Evolutionary conservation across 1,140 invertebrate species (phyloP).

Genomic region (Chionoecetes opilio): DNA sequence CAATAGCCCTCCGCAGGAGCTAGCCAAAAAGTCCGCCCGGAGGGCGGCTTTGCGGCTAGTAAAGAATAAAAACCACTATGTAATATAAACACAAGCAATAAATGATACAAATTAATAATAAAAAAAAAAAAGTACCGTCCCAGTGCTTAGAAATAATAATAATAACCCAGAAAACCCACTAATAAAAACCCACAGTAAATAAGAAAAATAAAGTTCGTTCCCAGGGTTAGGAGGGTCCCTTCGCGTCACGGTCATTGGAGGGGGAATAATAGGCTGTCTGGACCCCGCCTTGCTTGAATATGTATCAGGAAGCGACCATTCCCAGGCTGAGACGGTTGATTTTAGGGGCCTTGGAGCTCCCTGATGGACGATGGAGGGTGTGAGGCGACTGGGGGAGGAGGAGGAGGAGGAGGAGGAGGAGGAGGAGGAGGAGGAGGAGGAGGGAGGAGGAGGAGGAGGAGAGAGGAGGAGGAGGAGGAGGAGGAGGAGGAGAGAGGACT

Average conservation of each 20-base stretch:
- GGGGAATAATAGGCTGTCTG: neutral
- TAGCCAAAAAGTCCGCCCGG: no score
- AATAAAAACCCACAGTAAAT: neutral
- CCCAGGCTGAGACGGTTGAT: neutral
- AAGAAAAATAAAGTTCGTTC: neutral
- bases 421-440: no score
- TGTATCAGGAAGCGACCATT: slow-evolving; percentile 7
- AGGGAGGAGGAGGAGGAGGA: neutral
- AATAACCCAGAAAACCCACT: neutral
- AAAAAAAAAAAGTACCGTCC: no score
- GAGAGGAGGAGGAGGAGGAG: neutral
- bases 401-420: no score
- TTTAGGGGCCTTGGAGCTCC: neutral
- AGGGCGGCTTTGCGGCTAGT: no score
- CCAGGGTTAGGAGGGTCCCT: neutral
- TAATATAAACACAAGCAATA: no score
- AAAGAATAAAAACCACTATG: no score
- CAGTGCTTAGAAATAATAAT: no score
- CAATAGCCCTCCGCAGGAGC: no score
- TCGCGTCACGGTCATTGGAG: neutral
- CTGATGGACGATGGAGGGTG: neutral
- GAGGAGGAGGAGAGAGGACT: neutral
- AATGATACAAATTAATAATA: no score
- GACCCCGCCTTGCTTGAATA: neutral
- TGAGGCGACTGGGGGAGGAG: neutral